phyloP scores from a whole-genome alignment of 1,140 invertebrate genomes.

The Ridgeia piscesae region DNA sequence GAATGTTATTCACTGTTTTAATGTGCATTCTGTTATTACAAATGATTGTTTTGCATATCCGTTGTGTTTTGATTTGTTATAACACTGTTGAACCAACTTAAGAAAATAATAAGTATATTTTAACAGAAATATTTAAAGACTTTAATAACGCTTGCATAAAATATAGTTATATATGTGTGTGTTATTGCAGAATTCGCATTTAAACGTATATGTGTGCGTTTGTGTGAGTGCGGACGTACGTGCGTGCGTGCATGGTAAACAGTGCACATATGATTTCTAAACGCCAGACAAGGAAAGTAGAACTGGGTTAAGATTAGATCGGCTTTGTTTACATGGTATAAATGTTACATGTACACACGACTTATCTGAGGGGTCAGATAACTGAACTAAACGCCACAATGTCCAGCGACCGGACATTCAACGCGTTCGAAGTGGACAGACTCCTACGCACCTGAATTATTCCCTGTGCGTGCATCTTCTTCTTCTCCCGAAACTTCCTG shows the following conservation, averaged over 20 bases:
- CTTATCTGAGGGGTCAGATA: not conserved
- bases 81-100: no score
- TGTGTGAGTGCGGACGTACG: not conserved
- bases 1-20: not conserved
- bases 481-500: not conserved
- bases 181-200: not conserved
- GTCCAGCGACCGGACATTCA: not conserved
- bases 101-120: not conserved
- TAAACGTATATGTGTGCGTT: not conserved
- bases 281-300: not conserved
- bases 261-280: not conserved
- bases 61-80: no score
- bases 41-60: no score
- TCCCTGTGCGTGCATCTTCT: not conserved
- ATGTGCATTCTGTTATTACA: not conserved
- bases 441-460: not conserved
- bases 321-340: not conserved
- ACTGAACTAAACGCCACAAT: not conserved
- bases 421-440: not conserved
- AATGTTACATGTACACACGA: not conserved
- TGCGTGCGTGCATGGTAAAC: not conserved
- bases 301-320: not conserved
- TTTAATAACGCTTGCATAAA: not conserved
- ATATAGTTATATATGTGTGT: not conserved
- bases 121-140: not conserved